Conservation (phyloP, 2,888 invertebrate species). For the Tiphia femorata region DNA sequence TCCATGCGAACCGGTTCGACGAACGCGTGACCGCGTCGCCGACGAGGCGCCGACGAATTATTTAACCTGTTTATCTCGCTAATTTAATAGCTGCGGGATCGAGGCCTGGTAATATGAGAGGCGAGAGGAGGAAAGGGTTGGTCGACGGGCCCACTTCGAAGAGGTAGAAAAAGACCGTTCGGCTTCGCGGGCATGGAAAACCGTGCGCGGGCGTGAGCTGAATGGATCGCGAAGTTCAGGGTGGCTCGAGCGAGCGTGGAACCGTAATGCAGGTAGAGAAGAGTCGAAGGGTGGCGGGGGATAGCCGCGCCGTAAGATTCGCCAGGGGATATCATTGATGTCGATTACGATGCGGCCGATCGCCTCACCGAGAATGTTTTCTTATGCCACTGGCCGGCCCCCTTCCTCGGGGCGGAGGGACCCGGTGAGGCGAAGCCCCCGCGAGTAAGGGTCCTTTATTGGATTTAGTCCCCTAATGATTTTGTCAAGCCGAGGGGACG, state of each 20-base stretch:
- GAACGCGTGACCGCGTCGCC: conserved; percentile 38
- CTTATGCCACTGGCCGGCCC: too few relatives aligned
- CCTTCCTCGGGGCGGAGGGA: conserved; percentile 18
- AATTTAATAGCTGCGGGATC: conserved; percentile 43
- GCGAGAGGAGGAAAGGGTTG: conserved; percentile 4
- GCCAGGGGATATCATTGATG: conserved; percentile 46
- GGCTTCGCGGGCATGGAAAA: neutral
- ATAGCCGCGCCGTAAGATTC: neutral
- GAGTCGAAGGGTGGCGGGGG: neutral
- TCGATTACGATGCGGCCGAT: conserved; percentile 58
- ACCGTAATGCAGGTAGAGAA: too few relatives aligned
- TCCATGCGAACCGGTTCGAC: conserved; percentile 38
- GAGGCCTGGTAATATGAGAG: conserved; percentile 18
- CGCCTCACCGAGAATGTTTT: conserved; percentile 59
- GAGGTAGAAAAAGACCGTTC: too few relatives aligned
- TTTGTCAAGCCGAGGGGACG: conserved; percentile 50
- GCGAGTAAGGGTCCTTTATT: conserved; percentile 46
- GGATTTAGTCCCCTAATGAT: conserved; percentile 63
- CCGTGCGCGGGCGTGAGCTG: too few relatives aligned
- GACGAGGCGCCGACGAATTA: conserved; percentile 43
- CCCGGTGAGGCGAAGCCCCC: conserved; percentile 31
- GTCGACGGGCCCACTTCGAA: too few relatives aligned
- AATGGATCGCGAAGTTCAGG: too few relatives aligned
- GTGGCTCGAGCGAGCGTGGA: too few relatives aligned
- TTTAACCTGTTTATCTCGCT: conserved; percentile 46